Evolutionary conservation across 2,797 vertebrate genomes (phyloP), one percentile per base, ranked within the genome.

Genomic region (Cynodonichthys magdalenae): DNA sequence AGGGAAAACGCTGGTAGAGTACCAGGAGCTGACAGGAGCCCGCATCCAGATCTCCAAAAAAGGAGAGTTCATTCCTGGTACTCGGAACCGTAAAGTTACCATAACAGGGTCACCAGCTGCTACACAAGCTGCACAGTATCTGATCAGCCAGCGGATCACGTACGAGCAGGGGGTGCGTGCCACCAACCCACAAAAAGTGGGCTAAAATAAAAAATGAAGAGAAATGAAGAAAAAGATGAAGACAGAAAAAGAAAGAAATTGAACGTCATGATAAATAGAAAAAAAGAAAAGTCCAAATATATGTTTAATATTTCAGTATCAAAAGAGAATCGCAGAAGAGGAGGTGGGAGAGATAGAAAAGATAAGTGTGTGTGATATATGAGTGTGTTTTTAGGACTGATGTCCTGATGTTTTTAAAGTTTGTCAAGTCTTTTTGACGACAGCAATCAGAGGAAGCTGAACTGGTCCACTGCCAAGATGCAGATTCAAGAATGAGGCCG

Each of bases 21-120:
- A 98, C 91, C 96, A 98, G 93, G 96, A 98, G 93, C 94, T 98
- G 85, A 98, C 96, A 12, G 96, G 96, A 79, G 96, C 96, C 85
- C 95, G 96, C 78, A 98, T 98, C 91, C 96, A 98, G 93, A 98
- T 98, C 92, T 98, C 96, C 82, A 98, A 98, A 94, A 98, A 98
- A 87, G 96, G 96, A 71, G 96, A 98, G 88, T 98, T 98, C 92
- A 95, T 98, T 88, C 96, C 96, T 66, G 96, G 96, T 90, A 98
- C 96, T 84, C 94, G 96, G 93, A 98, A 96, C 94, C 95, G 96
- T 90, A 96, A 96, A 93, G 96, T 97, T 85, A 98, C 95, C 92
- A 98, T 98, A 91, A 97, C 96, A 59, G 96, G 96, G 90, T 95
- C 96, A 31, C 95, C 95, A 24, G 96, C 95, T 34, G 95, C 96